Base-by-base conservation (phyloP, 2,797 vertebrate genomes). In the Pseudochromis fuscus region DNA sequence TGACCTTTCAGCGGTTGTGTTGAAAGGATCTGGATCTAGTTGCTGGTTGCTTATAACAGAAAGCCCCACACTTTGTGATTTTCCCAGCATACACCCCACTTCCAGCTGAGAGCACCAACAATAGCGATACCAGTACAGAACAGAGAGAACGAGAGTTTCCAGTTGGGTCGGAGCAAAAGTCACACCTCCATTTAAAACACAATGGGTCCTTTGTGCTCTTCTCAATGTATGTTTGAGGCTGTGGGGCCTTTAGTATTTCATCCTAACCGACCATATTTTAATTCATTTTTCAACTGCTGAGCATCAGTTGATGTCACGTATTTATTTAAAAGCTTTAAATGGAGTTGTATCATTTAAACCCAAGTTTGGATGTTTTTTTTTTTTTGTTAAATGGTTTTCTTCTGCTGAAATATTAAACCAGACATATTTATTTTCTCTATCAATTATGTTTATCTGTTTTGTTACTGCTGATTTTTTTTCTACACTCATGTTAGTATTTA, bases 1-100 rank as follows among this genome's bases (percentile, higher is more conserved):
- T 21, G 48, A 51, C 42, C 49, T 40, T 50, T 50, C 21, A 62
- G 7, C 13, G 45, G 23, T 7, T 38, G 13, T 46, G 10, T 24
- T 24, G 16, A 9, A 52, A 64, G 45, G 25, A 61, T 18, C 30
- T 21, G 7, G 19, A 3, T 40, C 57, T 84, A 67, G 51, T 71
- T 83, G 57, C 81, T 84, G 83, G 72, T 24, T 67, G 52, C 15
- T 61, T 13, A 1, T 38, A 24, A 25, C 58, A 52, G n/a, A 59
- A 45, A 21, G 11, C 35, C 21, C 37, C 23, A 31, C 3, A 30
- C 7, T 55, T 56, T 16, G 3, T 61, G 42, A 18, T 46, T 49
- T 62, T 61, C 33, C 25, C 18, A 51, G 28, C 6, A 31, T 52
- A 19, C 16, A 42, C 0, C 2, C 8, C 1, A 7, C 23, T 1